Evolutionary conservation across 2,888 invertebrate genomes (phyloP), one percentile per base, ranked within the genome.

Genomic region (Cerceris rybyensis): DNA sequence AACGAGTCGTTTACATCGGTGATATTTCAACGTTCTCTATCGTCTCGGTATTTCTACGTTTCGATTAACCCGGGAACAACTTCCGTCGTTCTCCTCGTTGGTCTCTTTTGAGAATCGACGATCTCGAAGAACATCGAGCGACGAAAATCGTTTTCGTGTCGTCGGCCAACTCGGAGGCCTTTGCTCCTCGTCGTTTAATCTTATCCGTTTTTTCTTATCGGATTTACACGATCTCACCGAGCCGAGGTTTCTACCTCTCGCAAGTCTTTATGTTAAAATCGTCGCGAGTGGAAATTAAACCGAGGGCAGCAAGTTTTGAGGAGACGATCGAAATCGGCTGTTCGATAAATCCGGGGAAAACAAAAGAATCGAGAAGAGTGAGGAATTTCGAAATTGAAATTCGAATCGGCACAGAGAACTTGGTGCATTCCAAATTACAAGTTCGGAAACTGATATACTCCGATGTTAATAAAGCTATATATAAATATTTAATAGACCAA

Each of bases 181-280:
- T 58, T 43, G 52, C 50, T 67, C 70, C 49, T 1, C 49, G 17
- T 16, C 61, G 72, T 75, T 75, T 81, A 75, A 71, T 80, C 77
- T 77, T 77, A 77, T 77, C 77, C 41, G 7, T 11, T 57, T 14
- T 17, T 57, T 49, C 54, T 74, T 78, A 84, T 84, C 84, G 67
- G 60, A 68, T 73, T 73, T 69, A 81, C 84, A 74, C 82, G 66
- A 75, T 72, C 78, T 39, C 43, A 16, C 28, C 28, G 28, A 28
- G 28, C 28, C 28, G 28, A 28, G 28, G 28, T 4, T 28, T 28
- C 28, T 1, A 28, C 28, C 28, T 28, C 28, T 28, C 28, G 28
- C 28, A 4, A 28, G 28, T 28, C 28, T 86, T 84, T 86, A 81
- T 86, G 82, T 85, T 85, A 86, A 77, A 66, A 8, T 11, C 58